Base-by-base conservation (phyloP, 2,888 invertebrate species). In the Polymixis flavicincta region DNA sequence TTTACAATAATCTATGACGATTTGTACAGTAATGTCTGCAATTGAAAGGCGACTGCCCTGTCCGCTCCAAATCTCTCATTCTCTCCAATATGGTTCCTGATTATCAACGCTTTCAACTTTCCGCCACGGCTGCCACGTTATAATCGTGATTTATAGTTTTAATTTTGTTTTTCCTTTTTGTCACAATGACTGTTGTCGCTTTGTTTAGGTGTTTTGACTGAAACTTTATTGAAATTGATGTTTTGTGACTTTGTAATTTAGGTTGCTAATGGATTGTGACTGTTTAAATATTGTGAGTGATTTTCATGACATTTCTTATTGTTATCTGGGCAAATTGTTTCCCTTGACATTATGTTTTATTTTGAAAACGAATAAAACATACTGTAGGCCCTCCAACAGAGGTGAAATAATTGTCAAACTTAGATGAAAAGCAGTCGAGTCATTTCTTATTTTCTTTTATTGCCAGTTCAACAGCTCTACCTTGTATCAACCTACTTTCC, bases 101-200 rank as follows among this genome's bases (percentile, higher is more conserved):
- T 87, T 85, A 83, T 84, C 70, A 82, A 88, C 88, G 88, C 88
- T 87, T 88, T 88, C 87, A 63, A 78, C 75, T 77, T 66, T 74
- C 63, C 82, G 85, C 52, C 75, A 81, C 76, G 87, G 74, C 50
- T 85, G 88, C 69, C 86, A 81, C 37, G 68, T 50, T 25, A 83
- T 80, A 77, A 84, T 82, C 69, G 66, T 82, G 87, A 87, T 88
- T 85, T 85, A 88, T 88, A 69, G 76, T 67, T 84, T 81, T 78
- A 78, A 87, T 87, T 87, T 77, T 68, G 73, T 80, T 83, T 80
- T 81, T 82, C 60, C 71, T 78, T 85, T 74, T 13, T 70, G 68
- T 73, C 74, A 74, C 72, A 73, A 69, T 83, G 42, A 61, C 59
- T 76, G 48, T 71, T 71, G n/a, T 37, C 42, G 37, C n/a, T 60